Base-by-base conservation (phyloP, 2,113 vertebrate genomes). In the Delphinapterus leucas region DNA sequence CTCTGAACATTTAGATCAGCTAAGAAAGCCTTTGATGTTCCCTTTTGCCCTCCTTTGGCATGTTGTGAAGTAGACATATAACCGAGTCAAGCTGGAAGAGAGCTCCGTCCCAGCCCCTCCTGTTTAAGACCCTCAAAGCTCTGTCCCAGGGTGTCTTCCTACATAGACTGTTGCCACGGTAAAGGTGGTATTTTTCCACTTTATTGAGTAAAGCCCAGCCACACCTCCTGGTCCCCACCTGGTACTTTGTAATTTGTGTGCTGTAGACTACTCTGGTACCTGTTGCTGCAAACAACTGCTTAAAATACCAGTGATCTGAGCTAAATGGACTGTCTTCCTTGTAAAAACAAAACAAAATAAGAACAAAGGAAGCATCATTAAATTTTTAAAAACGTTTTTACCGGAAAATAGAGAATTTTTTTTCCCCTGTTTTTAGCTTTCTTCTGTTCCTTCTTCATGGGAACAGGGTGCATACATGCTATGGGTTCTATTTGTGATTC, bases 311-410 rank as follows among this genome's bases (percentile, higher is more conserved):
- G 71, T 53, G 77, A 70, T 49, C 33, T 84, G 81, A 81, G 63
- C 76, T 84, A 73, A 79, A 41, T 87, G 53, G n/a, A 71, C 38
- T 90, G 26, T 81, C 61, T 96, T 88, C 55, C 65, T 94, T 93
- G 18, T 94, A 83, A 92, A 97, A 94, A 61, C 79, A 93, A 91
- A 88, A 58, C 65, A 93, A 38, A 88, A 88, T 81, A 87, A 89
- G 84, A 96, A 53, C 80, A 95, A 70, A 97, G 28, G 60, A 92
- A 73, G 89, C 14, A 55, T 61, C n/a, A 68, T 79, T 77, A 41
- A 44, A 53, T 33, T 86, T 92, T 87, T 18, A 0, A 23, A 80
- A 82, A 90, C 67, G 12, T 20, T 87, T 93, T 87, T 94, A 77
- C n/a, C 88, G 67, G 82, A 88, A 94, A 96, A 68, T 92, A 8